Base-by-base conservation (phyloP, 2,113 vertebrate species). In the Chaetura pelagica region DNA sequence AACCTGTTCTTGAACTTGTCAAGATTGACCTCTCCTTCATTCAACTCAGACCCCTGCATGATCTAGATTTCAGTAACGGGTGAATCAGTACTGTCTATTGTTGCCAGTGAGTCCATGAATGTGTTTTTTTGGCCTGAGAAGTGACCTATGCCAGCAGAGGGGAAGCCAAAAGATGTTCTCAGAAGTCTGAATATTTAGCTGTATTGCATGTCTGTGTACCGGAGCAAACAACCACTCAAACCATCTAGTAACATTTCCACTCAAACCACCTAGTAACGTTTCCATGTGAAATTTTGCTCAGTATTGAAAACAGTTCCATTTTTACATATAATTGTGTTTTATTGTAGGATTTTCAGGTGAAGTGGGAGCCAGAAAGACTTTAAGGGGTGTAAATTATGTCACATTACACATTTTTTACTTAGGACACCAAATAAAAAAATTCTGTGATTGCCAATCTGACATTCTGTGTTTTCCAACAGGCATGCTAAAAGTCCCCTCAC, bases 1-100 rank as follows among this genome's bases (percentile, higher is more conserved):
- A 97, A 91, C 95, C 82, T 94, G 86, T 94, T 79, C 59, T 85
- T 93, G 84, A 87, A 80, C 91, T 91, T 93, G 74, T 94, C 32
- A 51, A 80, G 87, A 69, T 11, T 87, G 87, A 83, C 77, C 59
- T 88, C 46, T 74, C 7, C 48, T 89, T 93, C 81, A 63, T 71
- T 93, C 29, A 48, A 67, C 71, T 85, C 55, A 73, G 85, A 32
- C 27, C 15, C 20, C 35, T 87, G 32, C 55, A 30, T 11, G 4
- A 52, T 54, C 27, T 69, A 46, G 17, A 38, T 40, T 76, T 79
- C 58, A 87, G 44, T 82, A 76, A 73, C 1, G 3, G 66, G 55
- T 93, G 7, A 91, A 75, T 87, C 91, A 66, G 40, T 91, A 38
- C 22, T 76, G 66, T 82, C 30, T n/a, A 3, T 73, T 71, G 75